Evolutionary conservation across 2,888 invertebrate species (phyloP).

Genomic region (Arrhopalites spinosus): DNA sequence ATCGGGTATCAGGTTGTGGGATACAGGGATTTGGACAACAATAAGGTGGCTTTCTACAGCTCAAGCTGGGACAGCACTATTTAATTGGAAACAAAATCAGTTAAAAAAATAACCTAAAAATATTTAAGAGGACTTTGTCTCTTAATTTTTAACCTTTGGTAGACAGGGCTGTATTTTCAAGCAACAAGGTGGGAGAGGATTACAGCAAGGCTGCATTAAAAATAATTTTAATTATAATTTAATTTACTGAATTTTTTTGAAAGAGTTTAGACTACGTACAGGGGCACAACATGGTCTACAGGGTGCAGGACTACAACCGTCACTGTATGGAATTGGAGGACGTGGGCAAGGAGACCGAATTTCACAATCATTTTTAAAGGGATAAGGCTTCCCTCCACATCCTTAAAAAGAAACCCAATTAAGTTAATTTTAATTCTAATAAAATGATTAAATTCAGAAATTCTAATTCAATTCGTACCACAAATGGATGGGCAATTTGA

Average conservation of each 20-base stretch:
- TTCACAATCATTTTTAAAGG: neutral
- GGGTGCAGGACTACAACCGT: constrained; percentile 19
- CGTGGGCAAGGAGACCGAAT: neutral
- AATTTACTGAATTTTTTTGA: too few relatives aligned
- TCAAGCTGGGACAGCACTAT: constrained; percentile 17
- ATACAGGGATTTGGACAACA: constrained; percentile 34
- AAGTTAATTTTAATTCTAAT: too few relatives aligned
- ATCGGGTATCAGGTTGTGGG: constrained; percentile 26
- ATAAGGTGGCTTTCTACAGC: constrained; percentile 14
- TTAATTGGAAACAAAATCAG: neutral
- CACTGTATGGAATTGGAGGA: neutral
- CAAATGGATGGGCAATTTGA: constrained; percentile 19
- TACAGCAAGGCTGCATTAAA: constrained; percentile 11
- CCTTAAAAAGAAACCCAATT: too few relatives aligned
- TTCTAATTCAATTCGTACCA: too few relatives aligned
- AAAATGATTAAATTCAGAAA: too few relatives aligned
- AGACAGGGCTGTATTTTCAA: constrained; percentile 2
- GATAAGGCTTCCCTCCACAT: too few relatives aligned
- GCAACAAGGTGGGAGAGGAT: constrained; percentile 31
- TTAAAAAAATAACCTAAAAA: neutral
- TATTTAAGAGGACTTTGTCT: neutral
- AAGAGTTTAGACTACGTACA: neutral
- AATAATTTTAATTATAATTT: neutral
- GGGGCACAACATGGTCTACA: constrained; percentile 31
- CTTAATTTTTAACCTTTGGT: neutral